Conservation (phyloP, 2,888 invertebrate species). For the Platycheirus rosarum region DNA sequence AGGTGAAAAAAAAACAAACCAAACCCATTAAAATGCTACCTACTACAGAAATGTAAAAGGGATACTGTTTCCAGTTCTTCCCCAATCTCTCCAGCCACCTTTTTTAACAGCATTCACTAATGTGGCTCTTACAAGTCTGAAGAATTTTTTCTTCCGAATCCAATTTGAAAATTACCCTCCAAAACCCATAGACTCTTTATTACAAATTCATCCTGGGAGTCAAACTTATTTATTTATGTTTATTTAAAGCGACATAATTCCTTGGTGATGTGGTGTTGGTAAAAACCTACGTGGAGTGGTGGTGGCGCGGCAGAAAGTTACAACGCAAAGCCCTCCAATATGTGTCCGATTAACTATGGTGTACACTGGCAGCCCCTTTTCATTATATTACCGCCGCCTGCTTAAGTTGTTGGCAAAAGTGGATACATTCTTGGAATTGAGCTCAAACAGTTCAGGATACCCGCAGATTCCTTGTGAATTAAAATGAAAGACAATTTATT, state of each 20-base stretch:
- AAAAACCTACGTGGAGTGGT: too few relatives aligned
- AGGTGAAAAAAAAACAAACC: too few relatives aligned
- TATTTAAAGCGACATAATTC: constrained; percentile 61
- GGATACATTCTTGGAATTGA: constrained; percentile 67
- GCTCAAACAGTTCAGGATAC: constrained; percentile 37
- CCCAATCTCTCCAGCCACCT: background rate
- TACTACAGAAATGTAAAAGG: too few relatives aligned
- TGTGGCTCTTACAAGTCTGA: constrained; percentile 6
- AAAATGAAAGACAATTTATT: background rate
- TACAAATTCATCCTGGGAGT: constrained; percentile 50
- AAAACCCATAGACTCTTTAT: constrained; percentile 24
- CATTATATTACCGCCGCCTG: constrained; percentile 21
- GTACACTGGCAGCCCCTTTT: constrained; percentile 32
- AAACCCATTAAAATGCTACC: too few relatives aligned
- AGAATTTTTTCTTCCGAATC: constrained; percentile 38
- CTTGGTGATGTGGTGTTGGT: background rate
- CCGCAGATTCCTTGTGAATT: constrained; percentile 1
- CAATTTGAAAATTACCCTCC: constrained; percentile 29
- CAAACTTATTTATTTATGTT: constrained; percentile 56
- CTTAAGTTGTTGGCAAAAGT: constrained; percentile 26
- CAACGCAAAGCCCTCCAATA: constrained; percentile 17
- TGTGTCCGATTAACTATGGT: constrained; percentile 58
- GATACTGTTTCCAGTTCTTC: background rate
- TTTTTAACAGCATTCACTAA: background rate
- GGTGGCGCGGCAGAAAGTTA: background rate